Base-by-base conservation (phyloP, 2,888 invertebrate genomes). In the Tuta absoluta region DNA sequence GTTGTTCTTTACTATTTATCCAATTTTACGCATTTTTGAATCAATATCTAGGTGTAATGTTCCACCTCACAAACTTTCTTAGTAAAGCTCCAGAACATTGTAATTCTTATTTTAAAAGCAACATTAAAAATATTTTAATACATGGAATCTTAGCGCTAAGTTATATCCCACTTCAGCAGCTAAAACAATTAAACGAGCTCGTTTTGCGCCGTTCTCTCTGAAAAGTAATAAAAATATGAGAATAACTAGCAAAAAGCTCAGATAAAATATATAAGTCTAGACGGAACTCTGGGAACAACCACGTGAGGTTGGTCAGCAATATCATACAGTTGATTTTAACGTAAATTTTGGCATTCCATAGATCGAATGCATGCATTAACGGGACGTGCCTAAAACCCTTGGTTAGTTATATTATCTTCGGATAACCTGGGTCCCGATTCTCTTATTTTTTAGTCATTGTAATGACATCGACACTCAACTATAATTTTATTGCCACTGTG, bases 171-270 rank as follows among this genome's bases (percentile, higher is more conserved):
- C 11, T 45, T 45, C 45, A 45, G 17, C 5, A 45, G 17, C 17
- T 45, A 45, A 45, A 45, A 45, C 45, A 45, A 45, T 45, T 45
- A 45, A 45, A 45, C 45, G 45, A 45, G 11, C 45, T 45, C 45
- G 3, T 45, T 45, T 4, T 45, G 11, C 10, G 45, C 17, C 45
- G 45, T 45, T 45, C 11, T 17, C n/a, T n/a, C 45, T 45, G 17
- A 45, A 45, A 45, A 45, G n/a, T 45, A 45, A 45, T 45, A 45
- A 45, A 45, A 45, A 45, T 45, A 45, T 45, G 45, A 8, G n/a
- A 45, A 17, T 4, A 45, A 45, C 45, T 4, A 7, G 4, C 8
- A 33, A 33, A 33, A 4, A 33, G 10, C 45, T 45, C 45, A 45
- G 45, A 45, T 45, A 1, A 17, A 4, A 11, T 11, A 17, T 17